These are phyloP conservation scores for Tortricodes alternella DNA, from an alignment of 2,888 invertebrate genomes.

Conservation along the genomic window DNA sequence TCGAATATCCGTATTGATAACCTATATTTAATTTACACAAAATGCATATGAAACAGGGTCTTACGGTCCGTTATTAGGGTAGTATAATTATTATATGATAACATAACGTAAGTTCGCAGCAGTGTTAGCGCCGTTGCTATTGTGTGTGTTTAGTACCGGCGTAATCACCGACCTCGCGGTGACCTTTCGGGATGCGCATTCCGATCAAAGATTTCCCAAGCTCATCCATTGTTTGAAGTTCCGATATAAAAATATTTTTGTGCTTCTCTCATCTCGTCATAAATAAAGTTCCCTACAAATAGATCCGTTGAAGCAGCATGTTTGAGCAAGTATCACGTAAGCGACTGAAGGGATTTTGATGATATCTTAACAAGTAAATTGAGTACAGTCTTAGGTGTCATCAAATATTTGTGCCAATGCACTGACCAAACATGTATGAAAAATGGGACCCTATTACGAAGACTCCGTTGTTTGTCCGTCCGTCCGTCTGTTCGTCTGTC, in stretches of 20 bases:
- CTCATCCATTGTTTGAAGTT: slow-evolving; percentile 52
- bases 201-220: slow-evolving; percentile 64
- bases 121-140: slow-evolving; percentile 20
- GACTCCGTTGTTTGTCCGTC: too few species aligned
- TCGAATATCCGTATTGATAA: too few species aligned
- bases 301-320: too few species aligned
- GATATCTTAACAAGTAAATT: too few species aligned
- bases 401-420: too few species aligned
- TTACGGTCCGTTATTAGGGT: slow-evolving; percentile 8
- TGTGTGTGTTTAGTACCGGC: slow-evolving; percentile 24
- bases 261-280: neutral
- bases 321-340: too few species aligned
- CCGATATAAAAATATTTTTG: slow-evolving; percentile 23
- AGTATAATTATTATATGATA: slow-evolving; percentile 17
- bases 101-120: slow-evolving; percentile 2
- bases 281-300: neutral
- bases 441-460: too few species aligned
- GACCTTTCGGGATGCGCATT: slow-evolving; percentile 77
- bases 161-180: slow-evolving; percentile 62
- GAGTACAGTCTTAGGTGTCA: too few species aligned
- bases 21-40: too few species aligned
- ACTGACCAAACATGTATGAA: too few species aligned
- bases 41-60: slow-evolving; percentile 10
- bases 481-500: too few species aligned
- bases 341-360: too few species aligned